Evolutionary conservation across 2,888 invertebrate genomes (phyloP), one percentile per base, ranked within the genome.

Genomic region (Drosophila robusta): DNA sequence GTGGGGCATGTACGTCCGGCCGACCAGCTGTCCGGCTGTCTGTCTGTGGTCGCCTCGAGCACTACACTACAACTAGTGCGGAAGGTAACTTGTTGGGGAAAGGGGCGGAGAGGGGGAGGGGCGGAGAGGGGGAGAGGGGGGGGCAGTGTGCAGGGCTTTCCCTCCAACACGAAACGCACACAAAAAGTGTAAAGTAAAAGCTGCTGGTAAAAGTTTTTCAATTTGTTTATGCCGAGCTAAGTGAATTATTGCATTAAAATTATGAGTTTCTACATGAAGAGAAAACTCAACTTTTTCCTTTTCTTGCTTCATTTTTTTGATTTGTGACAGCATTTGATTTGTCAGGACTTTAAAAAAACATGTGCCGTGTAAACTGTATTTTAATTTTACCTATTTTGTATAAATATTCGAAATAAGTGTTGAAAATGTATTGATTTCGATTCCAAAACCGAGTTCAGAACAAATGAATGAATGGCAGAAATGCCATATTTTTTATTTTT

Each of bases 201-300:
- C 73, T 76, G 67, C 68, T 69, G 57, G 63, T 64, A 73, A 83
- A 88, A 83, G 70, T 85, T 88, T 85, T 88, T 80, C 88, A 88
- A 88, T 87, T 86, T 88, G 81, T 87, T 87, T 89, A 81, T 89
- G 75, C 70, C 61, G 56, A 70, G 66, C 70, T 83, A 74, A 80
- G 74, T 80, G 75, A 83, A 80, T 86, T 87, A 83, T 76, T 77
- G 80, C 83, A 75, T 79, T 78, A 78, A 70, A 87, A 84, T 87
- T 78, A 78, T 81, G 76, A 76, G 81, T 73, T 49, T 67, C 62
- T 47, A 62, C 41, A 62, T 54, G 46, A 42, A 58, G 51, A 32
- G 45, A 18, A 22, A 39, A 55, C 51, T 42, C 38, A 66, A 76
- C 65, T 70, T 52, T 54, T 44, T 46, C n/a, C 52, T 18, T 55